phyloP scores from a whole-genome alignment of 2,797 vertebrate species.

The Amphiprion clarkii region DNA sequence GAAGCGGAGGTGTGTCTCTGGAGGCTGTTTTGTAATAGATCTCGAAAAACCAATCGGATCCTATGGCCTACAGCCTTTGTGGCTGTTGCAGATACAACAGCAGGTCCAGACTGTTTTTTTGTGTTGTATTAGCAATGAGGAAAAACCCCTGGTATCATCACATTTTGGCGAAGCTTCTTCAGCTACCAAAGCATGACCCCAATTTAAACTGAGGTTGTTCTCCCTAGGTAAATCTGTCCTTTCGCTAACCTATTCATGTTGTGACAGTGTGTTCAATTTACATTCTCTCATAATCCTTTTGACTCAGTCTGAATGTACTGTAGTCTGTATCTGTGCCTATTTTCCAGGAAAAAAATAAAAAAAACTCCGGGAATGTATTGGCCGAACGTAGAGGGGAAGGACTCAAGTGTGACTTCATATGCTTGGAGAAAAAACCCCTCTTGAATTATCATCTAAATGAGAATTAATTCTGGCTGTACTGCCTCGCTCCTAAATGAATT shows the following conservation, averaged over 20 bases:
- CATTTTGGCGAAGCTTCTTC: slow-evolving; percentile 36
- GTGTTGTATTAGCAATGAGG: slow-evolving; percentile 16
- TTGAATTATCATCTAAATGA: slow-evolving; percentile 39
- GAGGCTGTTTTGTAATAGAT: slow-evolving; percentile 56
- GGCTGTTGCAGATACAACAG: slow-evolving; percentile 10
- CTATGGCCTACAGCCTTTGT: slow-evolving; percentile 39
- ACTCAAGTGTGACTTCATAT: slow-evolving; percentile 3
- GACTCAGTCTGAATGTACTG: not conserved
- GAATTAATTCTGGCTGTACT: slow-evolving; percentile 17
- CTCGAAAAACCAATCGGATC: slow-evolving; percentile 47
- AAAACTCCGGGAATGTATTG: not conserved
- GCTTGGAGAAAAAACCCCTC: not conserved
- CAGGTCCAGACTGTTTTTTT: not conserved
- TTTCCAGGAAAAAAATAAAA: not conserved
- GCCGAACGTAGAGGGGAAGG: not conserved
- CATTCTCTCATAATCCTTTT: not conserved
- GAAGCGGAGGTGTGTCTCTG: slow-evolving; percentile 18
- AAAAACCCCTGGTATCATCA: slow-evolving; percentile 22
- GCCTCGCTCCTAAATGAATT: slow-evolving; percentile 30
- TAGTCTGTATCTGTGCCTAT: not conserved
- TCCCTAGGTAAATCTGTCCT: slow-evolving; percentile 17
- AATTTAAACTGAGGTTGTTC: slow-evolving; percentile 40
- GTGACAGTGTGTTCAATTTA: not conserved
- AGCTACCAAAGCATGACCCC: slow-evolving; percentile 22
- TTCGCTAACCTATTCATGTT: slow-evolving; percentile 15